Percentiles rank a stretch among this genome's conserved stretches.
Conservation (phyloP, 2,888 invertebrate species). For the Plagodis pulveraria region DNA sequence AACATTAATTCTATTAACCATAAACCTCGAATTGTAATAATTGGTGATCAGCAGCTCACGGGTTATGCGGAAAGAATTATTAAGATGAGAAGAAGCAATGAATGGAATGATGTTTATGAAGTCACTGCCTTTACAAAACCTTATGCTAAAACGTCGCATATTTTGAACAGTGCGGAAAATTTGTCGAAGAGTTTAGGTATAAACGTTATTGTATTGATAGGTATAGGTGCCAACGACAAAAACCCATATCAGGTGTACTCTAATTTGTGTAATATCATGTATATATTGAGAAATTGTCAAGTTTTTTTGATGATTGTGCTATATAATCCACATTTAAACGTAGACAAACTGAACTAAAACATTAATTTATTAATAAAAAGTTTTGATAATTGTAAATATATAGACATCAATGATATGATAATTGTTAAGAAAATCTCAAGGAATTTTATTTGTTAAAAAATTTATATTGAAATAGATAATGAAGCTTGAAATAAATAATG, state of each 20-base stretch:
- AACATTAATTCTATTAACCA: background rate
- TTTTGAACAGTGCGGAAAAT: background rate
- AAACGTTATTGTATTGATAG: background rate
- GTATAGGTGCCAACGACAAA: conserved; percentile 2
- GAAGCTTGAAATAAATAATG: too few species aligned
- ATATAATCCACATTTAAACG: conserved; percentile 1
- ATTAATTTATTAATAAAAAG: background rate
- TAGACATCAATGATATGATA: background rate
- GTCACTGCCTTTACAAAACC: background rate
- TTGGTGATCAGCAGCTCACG: conserved; percentile 1
- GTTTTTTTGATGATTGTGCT: conserved; percentile 1
- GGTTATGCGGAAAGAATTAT: conserved; percentile 1
- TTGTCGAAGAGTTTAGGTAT: background rate
- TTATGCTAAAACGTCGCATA: background rate
- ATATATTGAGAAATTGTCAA: background rate
- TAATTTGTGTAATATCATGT: conserved; percentile 1
- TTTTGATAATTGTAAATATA: conserved; percentile 1
- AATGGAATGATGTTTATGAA: conserved; percentile 3
- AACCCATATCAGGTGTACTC: conserved; percentile 2
- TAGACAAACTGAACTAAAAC: background rate
- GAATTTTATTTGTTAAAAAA: background rate
- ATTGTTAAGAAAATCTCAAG: background rate
- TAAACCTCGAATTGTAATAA: background rate
- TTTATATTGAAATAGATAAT: background rate
- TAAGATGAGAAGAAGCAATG: background rate